These are phyloP conservation scores for Adelges cooleyi DNA, from an alignment of 1,140 invertebrate genomes.

Conservation along the genomic window DNA sequence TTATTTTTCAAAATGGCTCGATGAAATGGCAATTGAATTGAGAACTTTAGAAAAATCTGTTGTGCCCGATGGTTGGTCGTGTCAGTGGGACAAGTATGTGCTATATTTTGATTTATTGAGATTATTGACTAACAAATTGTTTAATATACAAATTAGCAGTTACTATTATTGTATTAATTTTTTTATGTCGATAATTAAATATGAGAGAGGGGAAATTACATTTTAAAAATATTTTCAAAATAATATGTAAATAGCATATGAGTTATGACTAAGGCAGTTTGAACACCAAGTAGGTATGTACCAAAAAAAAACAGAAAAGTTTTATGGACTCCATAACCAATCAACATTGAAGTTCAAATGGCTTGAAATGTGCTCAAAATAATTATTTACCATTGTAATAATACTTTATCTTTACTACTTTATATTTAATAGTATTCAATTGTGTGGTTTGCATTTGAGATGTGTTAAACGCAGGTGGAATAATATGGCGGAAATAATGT, in stretches of 20 bases:
- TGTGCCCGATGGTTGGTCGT: conserved; percentile 54
- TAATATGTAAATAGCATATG: not conserved
- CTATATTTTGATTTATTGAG: not conserved
- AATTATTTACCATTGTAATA: conserved; percentile 17
- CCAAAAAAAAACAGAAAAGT: too few species aligned
- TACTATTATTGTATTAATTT: not conserved
- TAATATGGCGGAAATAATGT: conserved; percentile 19
- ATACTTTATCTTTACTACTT: conserved; percentile 23
- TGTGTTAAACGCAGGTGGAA: conserved; percentile 26
- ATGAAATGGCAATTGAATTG: conserved; percentile 46
- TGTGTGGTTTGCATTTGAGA: conserved; percentile 26
- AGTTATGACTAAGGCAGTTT: not conserved
- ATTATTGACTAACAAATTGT: conserved; percentile 11
- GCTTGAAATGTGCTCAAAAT: conserved; percentile 8
- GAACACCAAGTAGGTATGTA: conserved; percentile 18
- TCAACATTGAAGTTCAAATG: not conserved
- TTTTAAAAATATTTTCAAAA: too few species aligned
- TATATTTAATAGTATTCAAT: conserved; percentile 29
- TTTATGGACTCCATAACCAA: too few species aligned
- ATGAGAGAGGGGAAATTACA: too few species aligned
- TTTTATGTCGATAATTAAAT: too few species aligned
- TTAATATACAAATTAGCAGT: not conserved
- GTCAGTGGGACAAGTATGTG: conserved; percentile 63
- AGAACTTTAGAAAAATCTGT: conserved; percentile 48
- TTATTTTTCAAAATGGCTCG: conserved; percentile 50